A percentile compares a stretch with the other conserved stretches of the same genome.
These are phyloP conservation scores for Pollimyrus isidori DNA, from an alignment of 2,113 vertebrate species.

Conservation along the genomic window DNA sequence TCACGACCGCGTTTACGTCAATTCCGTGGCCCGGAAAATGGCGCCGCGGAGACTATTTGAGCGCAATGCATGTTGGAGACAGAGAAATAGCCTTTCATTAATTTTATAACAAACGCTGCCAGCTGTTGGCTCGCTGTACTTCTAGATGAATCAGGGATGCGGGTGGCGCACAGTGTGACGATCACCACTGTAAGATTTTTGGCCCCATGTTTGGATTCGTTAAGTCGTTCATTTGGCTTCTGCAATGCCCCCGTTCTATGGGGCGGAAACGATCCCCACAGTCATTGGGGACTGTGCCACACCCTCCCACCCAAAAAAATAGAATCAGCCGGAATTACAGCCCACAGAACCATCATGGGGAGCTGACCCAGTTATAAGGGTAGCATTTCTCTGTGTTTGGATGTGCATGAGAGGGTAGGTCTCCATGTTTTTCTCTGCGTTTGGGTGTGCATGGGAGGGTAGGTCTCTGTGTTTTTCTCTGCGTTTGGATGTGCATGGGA, in stretches of 20 bases:
- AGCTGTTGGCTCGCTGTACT: background rate
- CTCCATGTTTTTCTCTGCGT: too few species aligned
- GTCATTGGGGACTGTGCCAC: background rate
- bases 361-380: background rate
- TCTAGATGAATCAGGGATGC: background rate
- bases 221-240: background rate
- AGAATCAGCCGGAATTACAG: background rate
- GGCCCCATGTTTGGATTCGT: background rate
- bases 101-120: background rate
- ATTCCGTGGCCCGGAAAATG: constrained; percentile 17
- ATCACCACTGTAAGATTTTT: background rate
- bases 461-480: background rate
- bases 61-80: background rate
- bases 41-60: background rate
- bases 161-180: background rate
- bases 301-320: background rate
- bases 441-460: too few species aligned
- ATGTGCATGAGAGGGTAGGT: background rate
- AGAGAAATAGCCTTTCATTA: background rate
- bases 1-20: constrained; percentile 26
- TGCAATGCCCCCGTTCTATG: background rate
- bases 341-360: background rate
- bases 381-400: background rate
- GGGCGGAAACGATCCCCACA: background rate
- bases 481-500: background rate